Percentiles rank a stretch among this genome's conserved stretches.
phyloP scores from a whole-genome alignment of 1,140 invertebrate species.

The Drosophila setifemur region DNA sequence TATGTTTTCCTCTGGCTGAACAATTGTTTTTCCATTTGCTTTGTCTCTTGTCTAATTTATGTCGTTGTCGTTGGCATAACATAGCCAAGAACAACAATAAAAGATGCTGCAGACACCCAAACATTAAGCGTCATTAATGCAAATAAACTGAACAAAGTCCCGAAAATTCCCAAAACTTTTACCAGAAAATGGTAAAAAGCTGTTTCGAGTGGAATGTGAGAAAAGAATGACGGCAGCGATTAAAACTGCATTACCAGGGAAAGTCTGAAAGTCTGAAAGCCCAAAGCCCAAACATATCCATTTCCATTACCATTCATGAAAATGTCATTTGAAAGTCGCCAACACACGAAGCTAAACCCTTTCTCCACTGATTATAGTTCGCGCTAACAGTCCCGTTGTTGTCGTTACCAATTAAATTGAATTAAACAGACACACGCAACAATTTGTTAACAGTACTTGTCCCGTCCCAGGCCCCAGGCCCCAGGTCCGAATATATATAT shows the following conservation, averaged over 20 bases:
- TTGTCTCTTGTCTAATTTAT: conserved; percentile 40
- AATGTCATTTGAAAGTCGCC: conserved; percentile 56
- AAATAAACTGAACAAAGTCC: conserved; percentile 60
- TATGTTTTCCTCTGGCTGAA: conserved; percentile 40
- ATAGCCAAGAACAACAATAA: conserved; percentile 7
- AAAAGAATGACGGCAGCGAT: conserved; percentile 50
- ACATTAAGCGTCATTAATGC: conserved; percentile 73
- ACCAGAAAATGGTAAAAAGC: conserved; percentile 6
- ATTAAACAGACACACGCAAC: conserved; percentile 56
- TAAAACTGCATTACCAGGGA: conserved; percentile 57
- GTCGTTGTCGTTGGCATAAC: conserved; percentile 26
- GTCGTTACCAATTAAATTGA: conserved; percentile 75
- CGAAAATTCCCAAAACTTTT: conserved; percentile 16
- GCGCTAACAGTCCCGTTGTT: conserved; percentile 43
- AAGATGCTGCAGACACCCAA: conserved; percentile 31
- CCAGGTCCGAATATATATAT: background rate
- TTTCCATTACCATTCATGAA: conserved; percentile 2
- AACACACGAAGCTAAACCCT: conserved; percentile 22
- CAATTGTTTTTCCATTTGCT: conserved; percentile 61
- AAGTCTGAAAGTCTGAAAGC: background rate
- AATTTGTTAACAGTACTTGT: conserved; percentile 56
- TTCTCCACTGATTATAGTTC: conserved; percentile 40
- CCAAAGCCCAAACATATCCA: conserved; percentile 12
- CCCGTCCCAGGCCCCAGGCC: background rate
- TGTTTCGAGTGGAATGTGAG: conserved; percentile 2